Evolutionary conservation across 2,888 invertebrate species (phyloP).

Genomic region (Volucella zonaria): DNA sequence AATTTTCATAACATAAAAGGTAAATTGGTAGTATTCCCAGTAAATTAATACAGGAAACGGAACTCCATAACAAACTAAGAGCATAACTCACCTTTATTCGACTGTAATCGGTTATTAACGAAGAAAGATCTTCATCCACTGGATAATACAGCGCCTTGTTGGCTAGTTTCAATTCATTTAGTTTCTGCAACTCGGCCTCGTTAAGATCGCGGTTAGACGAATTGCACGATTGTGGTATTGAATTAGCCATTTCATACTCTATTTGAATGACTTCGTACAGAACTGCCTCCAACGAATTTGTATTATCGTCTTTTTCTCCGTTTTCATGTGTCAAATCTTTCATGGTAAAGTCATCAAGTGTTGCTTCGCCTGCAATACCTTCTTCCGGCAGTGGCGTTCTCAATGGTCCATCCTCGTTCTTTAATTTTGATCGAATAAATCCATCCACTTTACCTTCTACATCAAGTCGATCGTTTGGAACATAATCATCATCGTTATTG

Average conservation of each 20-base stretch:
- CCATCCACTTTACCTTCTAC: constrained; percentile 75
- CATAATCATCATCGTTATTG: constrained; percentile 61
- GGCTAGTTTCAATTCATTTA: constrained; percentile 92
- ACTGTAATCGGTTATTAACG: constrained; percentile 87
- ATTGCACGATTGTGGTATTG: constrained; percentile 74
- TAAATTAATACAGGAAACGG: too few relatives aligned
- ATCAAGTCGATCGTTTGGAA: constrained; percentile 72
- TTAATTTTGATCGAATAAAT: constrained; percentile 1
- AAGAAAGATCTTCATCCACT: constrained; percentile 90
- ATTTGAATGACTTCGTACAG: constrained; percentile 92
- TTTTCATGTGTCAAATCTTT: constrained; percentile 75
- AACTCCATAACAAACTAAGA: too few relatives aligned
- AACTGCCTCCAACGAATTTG: constrained; percentile 90
- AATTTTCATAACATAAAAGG: too few relatives aligned
- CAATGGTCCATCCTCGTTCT: neutral
- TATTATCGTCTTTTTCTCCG: constrained; percentile 75
- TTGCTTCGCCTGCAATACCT: neutral
- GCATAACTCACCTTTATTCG: constrained; percentile 84
- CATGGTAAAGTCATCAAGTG: constrained; percentile 76
- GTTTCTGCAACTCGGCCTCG: constrained; percentile 91
- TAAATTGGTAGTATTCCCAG: too few relatives aligned
- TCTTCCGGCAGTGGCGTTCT: constrained; percentile 6
- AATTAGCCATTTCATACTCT: constrained; percentile 88
- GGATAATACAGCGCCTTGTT: constrained; percentile 93
- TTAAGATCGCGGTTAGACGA: constrained; percentile 84